Evolutionary conservation across 2,888 invertebrate species (phyloP), one percentile per base, ranked within the genome.

Genomic region (Helicoverpa assulta): DNA sequence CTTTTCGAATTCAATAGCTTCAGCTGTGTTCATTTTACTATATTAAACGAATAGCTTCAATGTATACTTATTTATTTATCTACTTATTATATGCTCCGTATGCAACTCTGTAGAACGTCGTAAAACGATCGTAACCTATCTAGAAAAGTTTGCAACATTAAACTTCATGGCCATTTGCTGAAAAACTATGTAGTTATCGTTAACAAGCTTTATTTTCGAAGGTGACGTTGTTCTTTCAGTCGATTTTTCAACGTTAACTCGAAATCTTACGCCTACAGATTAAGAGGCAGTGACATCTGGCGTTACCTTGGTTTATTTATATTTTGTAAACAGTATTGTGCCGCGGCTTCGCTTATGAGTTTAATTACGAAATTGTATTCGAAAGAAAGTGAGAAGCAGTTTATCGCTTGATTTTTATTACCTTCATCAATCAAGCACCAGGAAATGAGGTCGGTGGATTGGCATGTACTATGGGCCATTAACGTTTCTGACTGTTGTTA

Each of bases 281-380:
- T 82, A 84, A 83, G 74, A 85, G 88, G 81, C 89, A 87, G 84
- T 89, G 90, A 90, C 88, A 89, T 86, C 84, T 75, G 83, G 73
- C 62, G 77, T 88, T 84, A 87, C 89, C 88, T 90, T 90, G 87
- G 81, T 74, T 78, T 89, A 90, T 90, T 89, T 87, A 81, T 84
- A 78, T 83, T 82, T 79, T 82, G 62, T 80, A 73, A 76, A 78
- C 72, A 78, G 19, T 58, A 64, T 69, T 64, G 70, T 71, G 62
- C 67, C 57, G 70, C 69, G 67, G 69, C 75, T 76, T 62, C 66
- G 72, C 68, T 71, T 62, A 65, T 73, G 70, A 76, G 29, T 73
- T 81, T 76, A 70, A 67, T 68, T 58, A 67, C 62, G 54, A 58
- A 63, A 59, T 51, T 55, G 50, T 16, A 71, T 76, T 70, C 50